These are phyloP conservation scores for Allobates femoralis DNA, from an alignment of 2,797 vertebrate genomes.

Conservation along the genomic window DNA sequence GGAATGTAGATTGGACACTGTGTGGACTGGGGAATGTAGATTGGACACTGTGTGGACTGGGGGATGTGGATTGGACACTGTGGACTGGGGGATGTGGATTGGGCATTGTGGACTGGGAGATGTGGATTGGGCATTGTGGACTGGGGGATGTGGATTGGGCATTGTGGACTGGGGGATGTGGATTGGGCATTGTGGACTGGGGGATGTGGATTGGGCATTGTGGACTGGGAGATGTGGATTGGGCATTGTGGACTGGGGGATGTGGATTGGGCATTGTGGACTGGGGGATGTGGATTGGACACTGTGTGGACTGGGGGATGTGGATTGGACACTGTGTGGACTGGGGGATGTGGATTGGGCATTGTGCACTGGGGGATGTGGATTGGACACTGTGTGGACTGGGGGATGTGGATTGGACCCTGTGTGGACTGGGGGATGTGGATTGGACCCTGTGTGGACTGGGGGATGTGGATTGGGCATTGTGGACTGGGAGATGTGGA, in stretches of 20 bases:
- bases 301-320: background rate
- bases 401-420: background rate
- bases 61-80: background rate
- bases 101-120: background rate
- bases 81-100: background rate
- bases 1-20: background rate
- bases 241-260: background rate
- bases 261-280: background rate
- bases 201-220: background rate
- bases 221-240: background rate
- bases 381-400: background rate
- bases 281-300: background rate
- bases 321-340: background rate
- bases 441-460: background rate
- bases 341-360: background rate
- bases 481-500: background rate
- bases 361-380: background rate
- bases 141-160: background rate
- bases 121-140: background rate
- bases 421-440: background rate
- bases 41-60: background rate
- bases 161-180: background rate
- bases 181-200: background rate
- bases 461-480: no score
- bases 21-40: background rate